These are phyloP conservation scores for Apostichopus leukothele DNA, from an alignment of 53 echinoderm and acorn worm genomes.

Conservation along the genomic window DNA sequence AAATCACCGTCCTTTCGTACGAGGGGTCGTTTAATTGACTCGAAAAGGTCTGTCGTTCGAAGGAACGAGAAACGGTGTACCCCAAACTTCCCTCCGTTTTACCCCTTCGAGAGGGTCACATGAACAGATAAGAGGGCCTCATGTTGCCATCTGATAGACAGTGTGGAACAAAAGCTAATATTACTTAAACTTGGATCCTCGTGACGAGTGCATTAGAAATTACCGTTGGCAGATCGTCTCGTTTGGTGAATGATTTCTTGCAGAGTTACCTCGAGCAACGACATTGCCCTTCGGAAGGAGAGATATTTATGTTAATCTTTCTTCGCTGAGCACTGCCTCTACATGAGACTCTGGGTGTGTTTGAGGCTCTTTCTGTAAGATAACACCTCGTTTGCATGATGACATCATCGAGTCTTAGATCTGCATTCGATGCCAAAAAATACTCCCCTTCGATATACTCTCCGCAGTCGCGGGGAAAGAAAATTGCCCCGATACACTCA, in stretches of 20 bases:
- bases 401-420: slow-evolving; percentile 22
- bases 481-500: slow-evolving; percentile 16
- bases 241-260: no score
- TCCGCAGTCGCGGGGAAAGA: background rate
- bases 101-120: background rate
- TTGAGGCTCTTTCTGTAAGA: slow-evolving; percentile 27
- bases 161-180: no score
- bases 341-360: background rate
- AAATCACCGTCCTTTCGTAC: no score
- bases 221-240: no score
- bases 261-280: no score
- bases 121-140: background rate
- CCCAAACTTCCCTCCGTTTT: background rate
- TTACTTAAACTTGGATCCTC: no score
- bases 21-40: no score
- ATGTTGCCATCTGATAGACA: no score
- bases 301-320: background rate
- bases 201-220: no score
- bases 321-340: background rate
- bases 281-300: background rate
- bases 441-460: background rate
- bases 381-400: slow-evolving; percentile 26
- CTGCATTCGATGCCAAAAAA: background rate
- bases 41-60: no score
- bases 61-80: background rate